phyloP scores from a whole-genome alignment of 2,888 invertebrate species.

The Tetranychus piercei region DNA sequence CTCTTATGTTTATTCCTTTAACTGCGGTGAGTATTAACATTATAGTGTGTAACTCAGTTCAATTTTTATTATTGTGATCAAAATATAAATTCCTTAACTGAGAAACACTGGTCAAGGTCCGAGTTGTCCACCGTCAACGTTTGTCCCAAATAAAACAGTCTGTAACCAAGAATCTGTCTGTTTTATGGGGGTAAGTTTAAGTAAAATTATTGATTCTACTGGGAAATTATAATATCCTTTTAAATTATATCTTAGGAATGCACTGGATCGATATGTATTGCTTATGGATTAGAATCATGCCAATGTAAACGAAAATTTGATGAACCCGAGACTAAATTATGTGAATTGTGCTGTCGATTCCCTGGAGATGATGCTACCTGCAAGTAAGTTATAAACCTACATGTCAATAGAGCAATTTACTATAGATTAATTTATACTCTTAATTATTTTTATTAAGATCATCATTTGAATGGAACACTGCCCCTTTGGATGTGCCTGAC shows the following conservation, averaged over 20 bases:
- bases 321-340: constrained; percentile 57
- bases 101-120: constrained; percentile 48
- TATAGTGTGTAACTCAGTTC: not conserved
- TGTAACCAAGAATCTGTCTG: constrained; percentile 95
- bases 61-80: not conserved
- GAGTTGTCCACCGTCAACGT: constrained; percentile 73
- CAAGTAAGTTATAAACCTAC: constrained; percentile 33
- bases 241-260: constrained; percentile 48
- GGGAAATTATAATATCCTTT: constrained; percentile 21
- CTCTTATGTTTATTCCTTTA: not conserved
- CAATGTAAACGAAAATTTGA: constrained; percentile 58
- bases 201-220: not conserved
- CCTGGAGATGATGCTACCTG: constrained; percentile 65
- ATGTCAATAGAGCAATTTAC: too few relatives aligned
- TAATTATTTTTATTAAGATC: constrained; percentile 35
- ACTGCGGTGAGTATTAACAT: not conserved
- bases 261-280: constrained; percentile 90
- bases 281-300: constrained; percentile 86
- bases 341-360: constrained; percentile 75
- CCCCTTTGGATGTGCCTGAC: constrained; percentile 75
- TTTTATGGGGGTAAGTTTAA: constrained; percentile 50
- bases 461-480: constrained; percentile 71
- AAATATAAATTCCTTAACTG: constrained; percentile 15
- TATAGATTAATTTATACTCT: not conserved
- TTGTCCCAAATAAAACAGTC: constrained; percentile 80